phyloP scores from a whole-genome alignment of 2,113 vertebrate genomes.

The Mugil cephalus region DNA sequence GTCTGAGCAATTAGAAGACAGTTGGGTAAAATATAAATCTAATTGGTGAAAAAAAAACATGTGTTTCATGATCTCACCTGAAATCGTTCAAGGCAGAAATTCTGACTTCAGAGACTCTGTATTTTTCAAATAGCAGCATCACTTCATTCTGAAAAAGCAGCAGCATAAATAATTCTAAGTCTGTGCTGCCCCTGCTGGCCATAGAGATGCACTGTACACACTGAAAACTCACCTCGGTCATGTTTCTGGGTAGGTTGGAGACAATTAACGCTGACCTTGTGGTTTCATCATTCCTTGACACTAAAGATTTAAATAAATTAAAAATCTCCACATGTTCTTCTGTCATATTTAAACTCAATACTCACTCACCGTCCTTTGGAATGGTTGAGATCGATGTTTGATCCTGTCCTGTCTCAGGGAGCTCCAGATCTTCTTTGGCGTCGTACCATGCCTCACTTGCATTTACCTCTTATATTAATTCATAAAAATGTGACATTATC shows the following conservation, averaged over 20 bases:
- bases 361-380: background rate
- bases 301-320: too few species aligned
- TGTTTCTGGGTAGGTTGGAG: conserved; percentile 46
- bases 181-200: conserved; percentile 55
- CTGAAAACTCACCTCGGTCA: conserved; percentile 68
- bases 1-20: too few species aligned
- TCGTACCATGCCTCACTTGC: conserved; percentile 77
- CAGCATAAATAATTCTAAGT: background rate
- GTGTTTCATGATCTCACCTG: conserved; percentile 72
- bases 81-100: conserved; percentile 38
- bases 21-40: too few species aligned
- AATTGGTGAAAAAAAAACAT: too few species aligned
- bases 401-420: background rate
- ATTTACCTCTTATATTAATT: conserved; percentile 25
- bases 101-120: conserved; percentile 57
- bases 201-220: background rate
- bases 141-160: conserved; percentile 58
- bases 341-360: background rate
- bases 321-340: too few species aligned
- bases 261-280: conserved; percentile 39
- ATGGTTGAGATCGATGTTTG: background rate
- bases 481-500: too few species aligned
- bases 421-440: conserved; percentile 73
- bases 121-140: conserved; percentile 69
- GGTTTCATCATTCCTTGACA: background rate